Conservation (phyloP, 2,113 vertebrate genomes). For the Eulacestoma nigropectus region DNA sequence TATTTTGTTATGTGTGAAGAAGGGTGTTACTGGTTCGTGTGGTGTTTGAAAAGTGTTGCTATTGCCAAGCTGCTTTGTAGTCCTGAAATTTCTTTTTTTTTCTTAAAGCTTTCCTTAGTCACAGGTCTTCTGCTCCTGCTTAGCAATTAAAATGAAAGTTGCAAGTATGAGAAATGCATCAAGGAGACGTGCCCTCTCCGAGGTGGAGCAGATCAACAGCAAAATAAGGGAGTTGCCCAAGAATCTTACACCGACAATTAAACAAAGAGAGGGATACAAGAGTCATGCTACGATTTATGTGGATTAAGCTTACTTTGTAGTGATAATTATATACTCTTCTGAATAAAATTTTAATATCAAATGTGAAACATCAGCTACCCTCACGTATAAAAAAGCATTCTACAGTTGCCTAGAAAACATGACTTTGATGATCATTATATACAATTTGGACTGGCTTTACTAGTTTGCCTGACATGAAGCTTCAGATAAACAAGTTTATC, state of each 20-base stretch:
- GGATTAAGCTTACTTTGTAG: conserved; percentile 60
- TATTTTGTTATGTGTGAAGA: not conserved
- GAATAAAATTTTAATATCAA: conserved; percentile 48
- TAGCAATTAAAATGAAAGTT: conserved; percentile 48
- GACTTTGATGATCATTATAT: conserved; percentile 20
- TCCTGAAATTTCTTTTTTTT: not conserved
- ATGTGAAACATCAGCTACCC: conserved; percentile 35
- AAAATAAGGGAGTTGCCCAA: conserved; percentile 31
- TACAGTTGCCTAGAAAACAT: conserved; percentile 23
- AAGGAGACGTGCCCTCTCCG: not conserved
- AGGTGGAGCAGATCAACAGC: conserved; percentile 43
- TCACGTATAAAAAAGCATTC: conserved; percentile 22
- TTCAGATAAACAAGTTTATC: conserved; percentile 57
- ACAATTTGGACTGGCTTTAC: conserved; percentile 45
- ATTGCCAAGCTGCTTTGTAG: not conserved
- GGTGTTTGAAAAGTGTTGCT: not conserved
- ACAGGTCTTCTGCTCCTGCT: not conserved
- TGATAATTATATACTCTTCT: conserved; percentile 47
- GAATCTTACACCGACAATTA: conserved; percentile 30
- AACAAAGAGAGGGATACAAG: conserved; percentile 11
- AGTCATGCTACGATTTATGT: conserved; percentile 43
- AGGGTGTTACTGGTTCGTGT: not conserved
- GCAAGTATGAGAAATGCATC: not conserved
- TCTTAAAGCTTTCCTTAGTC: not conserved
- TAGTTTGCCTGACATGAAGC: not conserved